These are phyloP conservation scores for Chiloscyllium plagiosum DNA, from an alignment of 2,113 vertebrate genomes.

Conservation along the genomic window DNA sequence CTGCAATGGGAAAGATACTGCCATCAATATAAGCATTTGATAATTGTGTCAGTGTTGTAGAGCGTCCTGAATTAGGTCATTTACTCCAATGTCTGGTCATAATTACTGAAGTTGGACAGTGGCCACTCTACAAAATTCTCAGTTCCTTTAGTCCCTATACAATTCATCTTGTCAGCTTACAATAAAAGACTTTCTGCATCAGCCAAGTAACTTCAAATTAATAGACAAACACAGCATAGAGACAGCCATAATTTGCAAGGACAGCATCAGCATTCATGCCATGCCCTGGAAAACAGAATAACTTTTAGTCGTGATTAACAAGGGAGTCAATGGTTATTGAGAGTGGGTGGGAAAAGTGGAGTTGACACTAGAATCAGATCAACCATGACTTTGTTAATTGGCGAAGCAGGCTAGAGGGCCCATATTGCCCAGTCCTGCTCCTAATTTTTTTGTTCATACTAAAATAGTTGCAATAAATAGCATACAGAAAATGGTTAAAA, in stretches of 20 bases:
- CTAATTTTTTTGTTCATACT: too few species aligned
- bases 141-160: neutral
- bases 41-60: conserved; percentile 10
- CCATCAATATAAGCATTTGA: neutral
- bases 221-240: neutral
- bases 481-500: neutral
- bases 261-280: neutral
- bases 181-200: neutral
- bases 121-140: neutral
- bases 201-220: neutral
- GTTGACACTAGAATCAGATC: too few species aligned
- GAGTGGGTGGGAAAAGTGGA: too few species aligned
- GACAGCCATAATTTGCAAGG: neutral
- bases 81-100: neutral
- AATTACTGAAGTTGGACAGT: neutral
- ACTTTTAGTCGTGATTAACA: neutral
- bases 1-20: neutral
- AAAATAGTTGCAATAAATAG: neutral
- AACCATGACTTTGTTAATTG: too few species aligned
- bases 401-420: too few species aligned
- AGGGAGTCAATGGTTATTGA: too few species aligned
- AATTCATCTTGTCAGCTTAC: neutral
- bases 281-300: neutral
- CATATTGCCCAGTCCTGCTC: too few species aligned
- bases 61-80: conserved; percentile 22